Conservation (phyloP, 2,888 invertebrate genomes). For the Eristalis tenax region DNA sequence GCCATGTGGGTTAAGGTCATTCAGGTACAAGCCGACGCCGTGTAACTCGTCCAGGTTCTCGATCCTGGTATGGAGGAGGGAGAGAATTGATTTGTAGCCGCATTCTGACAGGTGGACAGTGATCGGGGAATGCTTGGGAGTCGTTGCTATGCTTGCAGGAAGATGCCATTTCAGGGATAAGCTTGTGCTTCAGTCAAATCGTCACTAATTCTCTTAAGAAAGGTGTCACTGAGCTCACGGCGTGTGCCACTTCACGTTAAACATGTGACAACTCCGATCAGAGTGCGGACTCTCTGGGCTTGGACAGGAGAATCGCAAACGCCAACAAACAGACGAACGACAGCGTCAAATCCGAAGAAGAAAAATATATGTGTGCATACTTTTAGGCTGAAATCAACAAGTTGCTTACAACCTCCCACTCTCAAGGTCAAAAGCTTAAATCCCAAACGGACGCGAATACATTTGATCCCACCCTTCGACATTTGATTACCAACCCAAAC, state of each 20-base stretch:
- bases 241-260: no score
- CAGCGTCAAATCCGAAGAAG: not conserved
- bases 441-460: not conserved
- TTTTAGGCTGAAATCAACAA: not conserved
- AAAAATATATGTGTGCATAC: not conserved
- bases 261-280: no score
- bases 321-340: no score
- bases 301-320: no score
- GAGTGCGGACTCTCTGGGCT: no score
- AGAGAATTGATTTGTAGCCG: not conserved
- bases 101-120: not conserved
- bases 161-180: no score
- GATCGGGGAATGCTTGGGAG: not conserved
- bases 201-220: no score
- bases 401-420: not conserved
- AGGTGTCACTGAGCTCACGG: no score
- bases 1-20: conserved; percentile 93
- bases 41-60: conserved; percentile 92
- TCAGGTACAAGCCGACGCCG: conserved; percentile 89
- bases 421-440: no score
- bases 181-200: no score
- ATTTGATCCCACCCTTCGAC: not conserved
- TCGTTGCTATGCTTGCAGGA: no score
- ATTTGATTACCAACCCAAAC: not conserved
- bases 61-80: conserved; percentile 83